Percentiles rank a stretch among this genome's conserved stretches.
Conservation (phyloP, 2,113 vertebrate genomes). For the Beaufortia kweichowensis region DNA sequence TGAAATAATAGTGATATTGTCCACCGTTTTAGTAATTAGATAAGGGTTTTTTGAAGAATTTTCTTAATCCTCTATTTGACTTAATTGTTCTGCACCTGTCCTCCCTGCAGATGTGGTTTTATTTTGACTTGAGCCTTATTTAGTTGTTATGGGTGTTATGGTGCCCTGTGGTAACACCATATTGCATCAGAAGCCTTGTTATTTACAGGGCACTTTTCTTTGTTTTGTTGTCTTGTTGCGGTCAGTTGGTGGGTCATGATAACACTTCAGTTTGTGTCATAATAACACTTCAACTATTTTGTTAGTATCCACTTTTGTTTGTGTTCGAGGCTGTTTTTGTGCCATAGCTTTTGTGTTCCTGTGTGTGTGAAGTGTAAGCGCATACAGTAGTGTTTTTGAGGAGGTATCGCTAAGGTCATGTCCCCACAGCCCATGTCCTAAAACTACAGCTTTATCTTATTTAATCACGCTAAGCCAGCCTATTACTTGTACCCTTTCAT, state of each 20-base stretch:
- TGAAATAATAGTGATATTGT: neutral
- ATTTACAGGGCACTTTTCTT: neutral
- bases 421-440: neutral
- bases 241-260: neutral
- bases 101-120: no score
- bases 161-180: no score
- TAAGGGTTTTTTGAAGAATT: slow-evolving; percentile 2
- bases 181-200: no score
- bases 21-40: slow-evolving; percentile 1
- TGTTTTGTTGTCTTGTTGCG: neutral
- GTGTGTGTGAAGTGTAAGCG: slow-evolving; percentile 7
- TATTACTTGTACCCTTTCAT: slow-evolving; percentile 67
- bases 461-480: slow-evolving; percentile 68
- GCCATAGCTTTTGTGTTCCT: neutral
- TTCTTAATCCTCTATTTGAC: no score
- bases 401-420: neutral
- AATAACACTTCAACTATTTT: neutral
- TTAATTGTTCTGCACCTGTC: no score
- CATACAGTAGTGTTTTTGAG: slow-evolving; percentile 2
- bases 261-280: neutral
- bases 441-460: slow-evolving; percentile 53
- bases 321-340: neutral
- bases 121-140: no score
- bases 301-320: neutral
- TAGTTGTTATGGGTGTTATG: no score